Conservation (phyloP, 2,888 invertebrate species). For the Ferrisia virgata region DNA sequence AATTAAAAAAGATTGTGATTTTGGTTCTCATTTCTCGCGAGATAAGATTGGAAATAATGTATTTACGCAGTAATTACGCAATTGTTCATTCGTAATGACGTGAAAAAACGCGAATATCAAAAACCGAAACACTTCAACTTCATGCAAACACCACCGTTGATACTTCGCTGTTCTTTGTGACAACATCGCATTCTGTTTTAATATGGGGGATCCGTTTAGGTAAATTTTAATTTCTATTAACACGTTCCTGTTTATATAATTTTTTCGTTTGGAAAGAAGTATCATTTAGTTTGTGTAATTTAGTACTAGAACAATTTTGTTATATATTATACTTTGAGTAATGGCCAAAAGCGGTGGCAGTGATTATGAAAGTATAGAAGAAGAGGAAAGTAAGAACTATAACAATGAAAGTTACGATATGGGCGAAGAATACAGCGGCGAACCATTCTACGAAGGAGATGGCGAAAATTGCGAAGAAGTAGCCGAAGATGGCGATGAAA, state of each 20-base stretch:
- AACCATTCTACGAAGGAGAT: background rate
- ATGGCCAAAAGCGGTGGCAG: slow-evolving; percentile 33
- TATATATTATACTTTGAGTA: background rate
- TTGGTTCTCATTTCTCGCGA: too few species aligned
- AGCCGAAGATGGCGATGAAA: slow-evolving; percentile 33
- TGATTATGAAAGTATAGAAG: slow-evolving; percentile 36
- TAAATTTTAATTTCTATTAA: background rate
- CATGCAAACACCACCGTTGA: too few species aligned
- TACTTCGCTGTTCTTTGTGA: background rate
- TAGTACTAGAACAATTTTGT: background rate
- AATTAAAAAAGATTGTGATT: too few species aligned
- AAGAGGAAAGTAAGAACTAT: slow-evolving; percentile 48
- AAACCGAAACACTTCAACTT: too few species aligned
- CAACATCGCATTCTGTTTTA: background rate
- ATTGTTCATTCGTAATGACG: too few species aligned
- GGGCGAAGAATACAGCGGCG: slow-evolving; percentile 54
- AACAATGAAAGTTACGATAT: slow-evolving; percentile 52
- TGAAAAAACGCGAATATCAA: too few species aligned
- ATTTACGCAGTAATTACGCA: too few species aligned
- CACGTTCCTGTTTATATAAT: background rate
- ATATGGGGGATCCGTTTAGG: background rate
- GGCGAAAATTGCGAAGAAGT: background rate
- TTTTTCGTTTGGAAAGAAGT: background rate
- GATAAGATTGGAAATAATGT: too few species aligned
- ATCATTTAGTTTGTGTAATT: background rate